Evolutionary conservation across 2,797 vertebrate species (phyloP).

Genomic region (Masticophis lateralis): DNA sequence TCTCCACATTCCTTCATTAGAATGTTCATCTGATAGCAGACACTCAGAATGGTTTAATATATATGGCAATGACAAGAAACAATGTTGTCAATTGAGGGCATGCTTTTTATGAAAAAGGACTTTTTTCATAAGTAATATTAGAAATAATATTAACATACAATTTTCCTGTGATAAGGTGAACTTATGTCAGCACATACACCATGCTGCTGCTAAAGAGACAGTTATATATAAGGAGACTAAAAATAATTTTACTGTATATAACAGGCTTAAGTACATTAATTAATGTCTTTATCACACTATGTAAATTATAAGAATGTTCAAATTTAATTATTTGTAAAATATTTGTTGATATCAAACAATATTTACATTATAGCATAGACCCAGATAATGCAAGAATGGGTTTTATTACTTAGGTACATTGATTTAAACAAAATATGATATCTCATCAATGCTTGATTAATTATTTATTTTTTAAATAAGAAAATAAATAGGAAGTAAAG

Average conservation of each 20-base stretch:
- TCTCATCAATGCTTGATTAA: neutral
- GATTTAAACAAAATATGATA: conserved; percentile 26
- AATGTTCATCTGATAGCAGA: conserved; percentile 52
- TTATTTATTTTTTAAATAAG: neutral
- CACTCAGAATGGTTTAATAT: conserved; percentile 58
- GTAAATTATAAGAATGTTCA: conserved; percentile 56
- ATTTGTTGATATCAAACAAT: conserved; percentile 54
- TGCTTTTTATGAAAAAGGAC: conserved; percentile 71
- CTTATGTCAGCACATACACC: conserved; percentile 64
- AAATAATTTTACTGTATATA: conserved; percentile 80
- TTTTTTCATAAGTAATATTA: conserved; percentile 73
- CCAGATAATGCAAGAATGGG: conserved; percentile 42
- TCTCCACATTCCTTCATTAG: conserved; percentile 4
- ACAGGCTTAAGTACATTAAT: conserved; percentile 75
- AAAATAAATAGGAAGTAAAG: conserved; percentile 1
- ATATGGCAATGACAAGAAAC: conserved; percentile 66
- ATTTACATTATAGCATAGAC: conserved; percentile 40
- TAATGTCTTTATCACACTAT: conserved; percentile 71
- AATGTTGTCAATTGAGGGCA: conserved; percentile 68
- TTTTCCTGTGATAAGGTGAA: conserved; percentile 70
- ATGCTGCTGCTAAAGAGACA: conserved; percentile 69
- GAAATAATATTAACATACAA: conserved; percentile 74
- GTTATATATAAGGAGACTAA: conserved; percentile 76
- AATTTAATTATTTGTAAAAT: conserved; percentile 44
- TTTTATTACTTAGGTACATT: conserved; percentile 33